phyloP scores from a whole-genome alignment of 2,797 vertebrate genomes.

The Eulemur coronatus region DNA sequence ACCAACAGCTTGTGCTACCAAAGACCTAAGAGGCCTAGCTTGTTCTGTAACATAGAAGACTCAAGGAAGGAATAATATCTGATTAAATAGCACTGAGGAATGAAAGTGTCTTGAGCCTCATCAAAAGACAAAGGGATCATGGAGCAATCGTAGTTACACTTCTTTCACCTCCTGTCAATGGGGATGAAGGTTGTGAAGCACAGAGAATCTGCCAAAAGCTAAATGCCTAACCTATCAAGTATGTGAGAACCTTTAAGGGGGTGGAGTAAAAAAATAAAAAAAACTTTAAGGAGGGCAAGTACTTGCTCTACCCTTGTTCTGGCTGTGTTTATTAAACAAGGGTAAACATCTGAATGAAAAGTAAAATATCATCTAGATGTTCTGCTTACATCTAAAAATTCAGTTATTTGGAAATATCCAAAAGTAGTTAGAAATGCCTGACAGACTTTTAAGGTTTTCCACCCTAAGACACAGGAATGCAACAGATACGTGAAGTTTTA shows the following conservation, averaged over 20 bases:
- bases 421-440: constrained; percentile 46
- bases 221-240: not conserved
- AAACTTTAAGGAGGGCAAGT: not conserved
- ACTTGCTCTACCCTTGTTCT: constrained; percentile 4
- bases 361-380: not conserved
- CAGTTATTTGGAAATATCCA: constrained; percentile 51
- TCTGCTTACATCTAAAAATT: constrained; percentile 47
- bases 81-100: not conserved
- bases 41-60: not conserved
- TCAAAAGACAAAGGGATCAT: not conserved
- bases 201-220: constrained; percentile 18
- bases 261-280: no score
- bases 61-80: constrained; percentile 1
- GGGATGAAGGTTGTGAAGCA: not conserved
- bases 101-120: not conserved
- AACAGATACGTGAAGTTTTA: not conserved
- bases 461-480: not conserved
- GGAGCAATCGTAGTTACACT: not conserved
- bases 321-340: constrained; percentile 47
- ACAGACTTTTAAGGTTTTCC: constrained; percentile 33
- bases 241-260: not conserved
- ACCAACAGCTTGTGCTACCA: constrained; percentile 1
- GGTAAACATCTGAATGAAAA: constrained; percentile 23
- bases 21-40: not conserved
- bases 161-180: not conserved